A percentile compares a stretch with the other conserved stretches of the same genome.
Evolutionary conservation across 2,888 invertebrate species (phyloP).

Genomic region (Dioctria linearis): DNA sequence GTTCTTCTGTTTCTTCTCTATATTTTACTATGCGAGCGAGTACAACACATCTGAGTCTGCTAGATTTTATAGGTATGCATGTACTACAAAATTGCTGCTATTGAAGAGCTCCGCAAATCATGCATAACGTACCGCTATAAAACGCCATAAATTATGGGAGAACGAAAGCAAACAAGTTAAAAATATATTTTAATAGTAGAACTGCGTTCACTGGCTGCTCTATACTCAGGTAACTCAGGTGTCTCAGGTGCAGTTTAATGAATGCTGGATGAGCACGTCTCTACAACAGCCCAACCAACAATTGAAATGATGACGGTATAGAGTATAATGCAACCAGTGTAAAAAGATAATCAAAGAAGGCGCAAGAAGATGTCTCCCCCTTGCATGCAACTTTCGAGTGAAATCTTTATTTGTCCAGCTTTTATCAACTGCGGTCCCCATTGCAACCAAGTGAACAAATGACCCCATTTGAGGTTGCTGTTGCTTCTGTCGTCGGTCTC

Average conservation of each 20-base stretch:
- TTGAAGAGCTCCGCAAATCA: background rate
- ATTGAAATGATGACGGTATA: slow-evolving; percentile 41
- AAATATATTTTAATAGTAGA: background rate
- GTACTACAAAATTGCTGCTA: background rate
- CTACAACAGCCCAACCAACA: background rate
- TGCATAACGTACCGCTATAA: background rate
- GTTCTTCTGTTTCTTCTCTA: background rate
- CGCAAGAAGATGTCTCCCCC: background rate
- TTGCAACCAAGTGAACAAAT: slow-evolving; percentile 23
- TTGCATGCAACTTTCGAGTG: background rate
- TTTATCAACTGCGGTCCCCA: background rate
- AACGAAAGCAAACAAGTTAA: slow-evolving; percentile 1
- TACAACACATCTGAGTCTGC: background rate
- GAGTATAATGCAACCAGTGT: background rate
- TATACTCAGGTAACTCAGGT: background rate
- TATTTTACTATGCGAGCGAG: background rate
- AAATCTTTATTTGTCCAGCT: slow-evolving; percentile 3
- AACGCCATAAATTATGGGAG: background rate
- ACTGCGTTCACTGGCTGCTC: background rate
- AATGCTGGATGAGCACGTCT: slow-evolving; percentile 16
- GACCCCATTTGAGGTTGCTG: slow-evolving; percentile 42
- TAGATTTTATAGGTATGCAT: too few relatives aligned
- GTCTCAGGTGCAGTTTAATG: background rate
- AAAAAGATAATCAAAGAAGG: background rate
- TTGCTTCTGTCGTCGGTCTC: background rate